These are phyloP conservation scores for Masticophis lateralis DNA, from an alignment of 2,797 vertebrate genomes.

Conservation along the genomic window DNA sequence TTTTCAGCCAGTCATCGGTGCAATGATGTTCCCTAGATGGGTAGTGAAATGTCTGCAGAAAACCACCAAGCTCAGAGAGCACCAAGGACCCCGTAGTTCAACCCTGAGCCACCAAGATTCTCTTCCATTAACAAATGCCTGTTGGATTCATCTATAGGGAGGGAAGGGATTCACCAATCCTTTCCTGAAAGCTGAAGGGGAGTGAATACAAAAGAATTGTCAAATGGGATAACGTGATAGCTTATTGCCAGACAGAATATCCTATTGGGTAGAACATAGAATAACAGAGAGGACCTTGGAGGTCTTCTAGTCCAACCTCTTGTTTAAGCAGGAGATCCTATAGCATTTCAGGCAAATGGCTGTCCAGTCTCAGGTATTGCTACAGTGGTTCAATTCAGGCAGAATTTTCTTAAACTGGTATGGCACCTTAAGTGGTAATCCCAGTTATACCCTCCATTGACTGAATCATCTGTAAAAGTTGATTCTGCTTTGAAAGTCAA, in stretches of 20 bases:
- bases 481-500: not conserved
- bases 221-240: not conserved
- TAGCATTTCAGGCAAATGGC: not conserved
- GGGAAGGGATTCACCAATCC: not conserved
- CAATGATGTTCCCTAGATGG: not conserved
- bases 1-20: not conserved
- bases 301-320: too few relatives aligned
- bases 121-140: not conserved
- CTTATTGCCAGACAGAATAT: not conserved
- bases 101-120: too few relatives aligned
- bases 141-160: not conserved
- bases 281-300: too few relatives aligned
- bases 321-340: not conserved
- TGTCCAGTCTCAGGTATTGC: not conserved
- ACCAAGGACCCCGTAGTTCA: too few relatives aligned
- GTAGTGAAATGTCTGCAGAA: not conserved
- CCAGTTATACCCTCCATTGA: not conserved
- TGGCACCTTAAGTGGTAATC: too few relatives aligned
- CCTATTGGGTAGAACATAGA: too few relatives aligned
- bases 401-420: not conserved
- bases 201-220: not conserved
- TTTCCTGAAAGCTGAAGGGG: not conserved
- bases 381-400: not conserved
- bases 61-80: not conserved
- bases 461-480: not conserved